Evolutionary conservation across 2,113 vertebrate species (phyloP).

Genomic region (Thymallus thymallus): DNA sequence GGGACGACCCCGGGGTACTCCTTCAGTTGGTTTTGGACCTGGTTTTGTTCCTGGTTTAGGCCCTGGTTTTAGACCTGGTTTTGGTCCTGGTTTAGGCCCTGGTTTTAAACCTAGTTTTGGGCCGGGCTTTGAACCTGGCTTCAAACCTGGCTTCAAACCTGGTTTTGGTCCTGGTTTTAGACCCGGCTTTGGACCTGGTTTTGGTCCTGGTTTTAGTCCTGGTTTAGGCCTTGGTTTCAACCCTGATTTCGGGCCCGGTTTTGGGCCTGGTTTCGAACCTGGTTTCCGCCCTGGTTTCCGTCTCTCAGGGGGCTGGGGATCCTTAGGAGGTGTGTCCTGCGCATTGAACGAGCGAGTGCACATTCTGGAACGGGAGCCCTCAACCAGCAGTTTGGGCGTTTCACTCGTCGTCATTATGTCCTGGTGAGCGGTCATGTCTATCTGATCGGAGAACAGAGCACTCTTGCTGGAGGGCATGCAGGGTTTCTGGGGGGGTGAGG

Average conservation of each 20-base stretch:
- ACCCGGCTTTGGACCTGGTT: slow-evolving; percentile 47
- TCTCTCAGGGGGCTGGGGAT: slow-evolving; percentile 62
- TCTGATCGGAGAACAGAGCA: slow-evolving; percentile 71
- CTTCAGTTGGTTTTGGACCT: slow-evolving; percentile 38
- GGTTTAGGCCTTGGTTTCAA: slow-evolving; percentile 50
- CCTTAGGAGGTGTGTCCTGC: slow-evolving; percentile 74
- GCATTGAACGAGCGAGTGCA: slow-evolving; percentile 94
- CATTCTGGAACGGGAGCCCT: slow-evolving; percentile 84
- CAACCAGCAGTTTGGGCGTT: slow-evolving; percentile 73
- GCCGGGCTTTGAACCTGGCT: slow-evolving; percentile 49
- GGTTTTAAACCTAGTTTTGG: slow-evolving; percentile 51
- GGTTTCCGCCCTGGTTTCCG: slow-evolving; percentile 72
- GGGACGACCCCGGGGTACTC: slow-evolving; percentile 65
- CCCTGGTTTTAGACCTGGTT: slow-evolving; percentile 46
- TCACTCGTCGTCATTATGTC: slow-evolving; percentile 68
- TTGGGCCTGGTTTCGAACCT: slow-evolving; percentile 56
- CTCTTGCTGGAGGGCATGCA: slow-evolving; percentile 65
- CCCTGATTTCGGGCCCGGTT: slow-evolving; percentile 53
- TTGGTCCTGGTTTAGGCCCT: slow-evolving; percentile 49
- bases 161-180: slow-evolving; percentile 51
- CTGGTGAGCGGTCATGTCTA: slow-evolving; percentile 66
- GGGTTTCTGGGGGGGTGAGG: slow-evolving; percentile 56
- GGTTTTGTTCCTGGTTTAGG: slow-evolving; percentile 51
- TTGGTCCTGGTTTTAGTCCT: slow-evolving; percentile 48
- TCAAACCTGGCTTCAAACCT: slow-evolving; percentile 50